Base-by-base conservation (phyloP, 2,797 vertebrate genomes). In the Poliocrania exsul region DNA sequence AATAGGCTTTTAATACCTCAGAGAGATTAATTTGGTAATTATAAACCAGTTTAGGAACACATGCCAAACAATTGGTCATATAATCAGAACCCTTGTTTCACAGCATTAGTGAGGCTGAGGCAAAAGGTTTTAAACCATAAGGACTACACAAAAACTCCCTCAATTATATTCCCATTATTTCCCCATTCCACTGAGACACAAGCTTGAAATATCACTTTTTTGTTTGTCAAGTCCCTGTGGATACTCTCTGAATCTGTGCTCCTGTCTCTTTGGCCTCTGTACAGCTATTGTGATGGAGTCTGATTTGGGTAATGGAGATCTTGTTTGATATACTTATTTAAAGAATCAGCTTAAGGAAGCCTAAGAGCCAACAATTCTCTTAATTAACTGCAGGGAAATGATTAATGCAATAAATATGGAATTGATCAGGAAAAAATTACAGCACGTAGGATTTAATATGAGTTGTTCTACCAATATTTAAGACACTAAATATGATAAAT, bases 21-120 rank as follows among this genome's bases (percentile, higher is more conserved):
- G 95, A 94, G 94, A 98, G 96, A 97, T 98, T 97, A 97, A 98
- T 98, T 97, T 97, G 96, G 96, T 97, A 97, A 98, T 98, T 98
- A 98, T 93, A 97, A 98, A 94, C 91, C 95, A 91, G 95, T 97
- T 97, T 97, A 95, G 94, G 95, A 97, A 97, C 95, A 97, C 89
- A 74, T 86, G 89, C 95, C 97, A 97, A 97, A 97, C 96, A 98
- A 97, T 96, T 96, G 98, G 97, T 97, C 97, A 96, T 88, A 94
- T 91, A 96, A 97, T 96, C 96, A 94, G 86, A 91, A 92, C 95
- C 94, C 93, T 94, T 96, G 84, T 97, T 97, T 95, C 94, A 90
- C 92, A 94, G 92, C 95, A 96, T 96, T 96, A 96, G 87, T 81
- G 54, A 0, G 15, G 88, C 95, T 95, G 95, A 93, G 95, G 96